These are phyloP conservation scores for Drosophila pectinifera DNA, from an alignment of 1,140 invertebrate genomes.

Conservation along the genomic window DNA sequence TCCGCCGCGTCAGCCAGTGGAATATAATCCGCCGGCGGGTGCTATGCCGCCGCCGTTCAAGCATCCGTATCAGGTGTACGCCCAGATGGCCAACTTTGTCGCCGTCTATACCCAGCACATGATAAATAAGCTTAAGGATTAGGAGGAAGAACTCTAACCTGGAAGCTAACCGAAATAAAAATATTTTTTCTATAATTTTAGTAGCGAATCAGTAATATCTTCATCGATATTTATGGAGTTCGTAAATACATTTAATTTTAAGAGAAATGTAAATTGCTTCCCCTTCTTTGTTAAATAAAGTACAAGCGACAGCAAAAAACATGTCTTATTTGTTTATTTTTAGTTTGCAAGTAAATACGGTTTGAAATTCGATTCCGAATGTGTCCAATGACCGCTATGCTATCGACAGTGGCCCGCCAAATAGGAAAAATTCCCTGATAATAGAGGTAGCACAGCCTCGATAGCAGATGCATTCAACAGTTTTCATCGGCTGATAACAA, in stretches of 20 bases:
- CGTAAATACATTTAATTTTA: neutral
- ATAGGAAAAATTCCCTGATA: neutral
- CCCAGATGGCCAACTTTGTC: conserved; percentile 73
- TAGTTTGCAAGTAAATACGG: no score
- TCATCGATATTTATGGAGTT: neutral
- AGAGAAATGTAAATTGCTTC: conserved; percentile 1
- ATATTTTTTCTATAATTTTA: neutral
- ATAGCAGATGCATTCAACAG: conserved; percentile 31
- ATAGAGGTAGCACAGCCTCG: neutral
- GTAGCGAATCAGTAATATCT: conserved; percentile 12
- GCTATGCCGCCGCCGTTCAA: conserved; percentile 1
- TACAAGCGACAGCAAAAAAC: neutral
- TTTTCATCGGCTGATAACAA: conserved; percentile 2
- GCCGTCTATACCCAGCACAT: conserved; percentile 70
- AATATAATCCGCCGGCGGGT: conserved; percentile 1
- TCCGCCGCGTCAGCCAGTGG: neutral
- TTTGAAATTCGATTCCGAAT: no score
- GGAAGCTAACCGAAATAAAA: neutral
- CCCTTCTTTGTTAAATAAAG: conserved; percentile 7
- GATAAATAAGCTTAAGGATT: conserved; percentile 55
- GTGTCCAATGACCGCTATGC: neutral
- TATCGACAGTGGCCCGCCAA: neutral
- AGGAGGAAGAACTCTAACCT: neutral
- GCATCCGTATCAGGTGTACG: conserved; percentile 65
- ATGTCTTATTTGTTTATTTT: neutral